These are phyloP conservation scores for Distichodus sexfasciatus DNA, from an alignment of 2,797 vertebrate species.

Conservation along the genomic window DNA sequence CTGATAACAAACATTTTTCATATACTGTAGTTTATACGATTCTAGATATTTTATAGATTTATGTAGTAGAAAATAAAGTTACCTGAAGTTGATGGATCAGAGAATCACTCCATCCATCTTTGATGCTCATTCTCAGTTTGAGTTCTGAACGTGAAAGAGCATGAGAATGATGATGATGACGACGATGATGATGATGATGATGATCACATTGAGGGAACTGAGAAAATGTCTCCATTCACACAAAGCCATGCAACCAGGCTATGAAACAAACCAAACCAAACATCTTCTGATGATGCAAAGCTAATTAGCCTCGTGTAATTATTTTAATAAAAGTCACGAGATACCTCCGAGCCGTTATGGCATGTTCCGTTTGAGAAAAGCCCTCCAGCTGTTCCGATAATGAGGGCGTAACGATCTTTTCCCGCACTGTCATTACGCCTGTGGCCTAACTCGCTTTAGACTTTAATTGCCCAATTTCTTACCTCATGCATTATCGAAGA, in stretches of 20 bases:
- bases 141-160: too few relatives aligned
- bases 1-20: too few relatives aligned
- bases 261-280: not conserved
- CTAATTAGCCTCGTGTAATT: slow-evolving; percentile 18
- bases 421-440: slow-evolving; percentile 7
- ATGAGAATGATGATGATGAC: not conserved
- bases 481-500: slow-evolving; percentile 19
- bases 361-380: slow-evolving; percentile 19
- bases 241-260: not conserved
- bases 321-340: slow-evolving; percentile 13
- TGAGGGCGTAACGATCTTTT: slow-evolving; percentile 26
- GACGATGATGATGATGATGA: not conserved
- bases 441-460: slow-evolving; percentile 1
- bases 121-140: too few relatives aligned
- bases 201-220: too few relatives aligned
- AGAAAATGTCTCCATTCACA: too few relatives aligned
- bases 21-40: too few relatives aligned
- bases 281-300: not conserved
- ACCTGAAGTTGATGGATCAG: too few relatives aligned
- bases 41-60: too few relatives aligned
- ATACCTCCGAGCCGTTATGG: not conserved
- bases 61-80: too few relatives aligned
- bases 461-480: slow-evolving; percentile 26
- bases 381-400: slow-evolving; percentile 22
- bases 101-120: too few relatives aligned